phyloP scores from a whole-genome alignment of 2,113 vertebrate species.

The Oreochromis niloticus region DNA sequence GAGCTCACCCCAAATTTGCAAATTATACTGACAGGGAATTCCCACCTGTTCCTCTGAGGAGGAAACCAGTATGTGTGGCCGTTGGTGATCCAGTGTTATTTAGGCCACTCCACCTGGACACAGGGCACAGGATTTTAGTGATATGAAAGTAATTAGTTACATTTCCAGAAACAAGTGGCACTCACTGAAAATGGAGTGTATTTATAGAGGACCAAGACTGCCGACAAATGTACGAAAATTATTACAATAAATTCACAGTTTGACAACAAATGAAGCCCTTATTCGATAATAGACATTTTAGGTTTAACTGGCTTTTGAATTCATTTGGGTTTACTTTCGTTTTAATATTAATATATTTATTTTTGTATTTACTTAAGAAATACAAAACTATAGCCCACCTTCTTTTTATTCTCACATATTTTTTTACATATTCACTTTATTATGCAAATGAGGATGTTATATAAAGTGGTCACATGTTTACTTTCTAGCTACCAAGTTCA shows the following conservation, averaged over 20 bases:
- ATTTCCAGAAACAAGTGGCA: not conserved
- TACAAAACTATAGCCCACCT: not conserved
- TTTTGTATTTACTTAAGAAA: not conserved
- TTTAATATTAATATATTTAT: not conserved
- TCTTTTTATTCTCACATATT: not conserved
- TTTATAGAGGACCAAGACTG: not conserved
- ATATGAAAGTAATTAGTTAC: not conserved
- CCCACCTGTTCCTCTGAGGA: not conserved
- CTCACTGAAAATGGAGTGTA: not conserved
- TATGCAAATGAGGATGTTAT: not conserved
- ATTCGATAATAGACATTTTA: not conserved
- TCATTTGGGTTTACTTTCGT: not conserved
- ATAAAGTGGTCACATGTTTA: not conserved
- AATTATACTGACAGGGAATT: not conserved
- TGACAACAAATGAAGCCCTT: not conserved
- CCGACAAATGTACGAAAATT: not conserved
- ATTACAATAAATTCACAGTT: too few relatives aligned
- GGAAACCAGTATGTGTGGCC: not conserved
- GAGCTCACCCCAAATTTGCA: not conserved
- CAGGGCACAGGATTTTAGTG: not conserved
- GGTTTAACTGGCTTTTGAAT: not conserved
- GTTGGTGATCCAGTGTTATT: not conserved
- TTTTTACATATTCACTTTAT: not conserved
- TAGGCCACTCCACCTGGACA: not conserved
- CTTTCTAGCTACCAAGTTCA: not conserved